A percentile compares a stretch with the other conserved stretches of the same genome.
Conservation (phyloP, 2,113 vertebrate genomes). For the Opisthocomus hoazin region DNA sequence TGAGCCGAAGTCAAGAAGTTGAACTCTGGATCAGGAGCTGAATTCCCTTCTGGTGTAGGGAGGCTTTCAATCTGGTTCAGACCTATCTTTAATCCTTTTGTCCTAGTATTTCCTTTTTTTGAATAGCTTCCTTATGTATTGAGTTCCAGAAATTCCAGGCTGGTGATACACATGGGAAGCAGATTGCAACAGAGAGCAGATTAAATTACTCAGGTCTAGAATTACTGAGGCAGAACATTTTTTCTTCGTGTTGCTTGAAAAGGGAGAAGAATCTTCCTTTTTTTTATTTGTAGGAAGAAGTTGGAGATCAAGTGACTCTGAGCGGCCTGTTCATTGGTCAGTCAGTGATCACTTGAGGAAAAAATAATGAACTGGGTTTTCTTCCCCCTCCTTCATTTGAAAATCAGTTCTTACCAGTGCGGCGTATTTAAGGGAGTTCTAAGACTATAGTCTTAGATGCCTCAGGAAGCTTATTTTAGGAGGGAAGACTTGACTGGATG, state of each 20-base stretch:
- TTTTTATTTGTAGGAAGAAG: not conserved
- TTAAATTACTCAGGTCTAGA: conserved; percentile 31
- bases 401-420: not conserved
- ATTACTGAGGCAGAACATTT: not conserved
- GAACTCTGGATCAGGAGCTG: not conserved
- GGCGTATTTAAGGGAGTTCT: not conserved
- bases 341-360: not conserved
- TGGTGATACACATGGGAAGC: conserved; percentile 25
- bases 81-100: conserved; percentile 9
- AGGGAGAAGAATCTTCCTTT: not conserved
- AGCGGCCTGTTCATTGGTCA: not conserved
- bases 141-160: conserved; percentile 52
- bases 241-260: not conserved
- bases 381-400: not conserved
- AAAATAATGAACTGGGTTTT: not conserved
- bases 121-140: conserved; percentile 49
- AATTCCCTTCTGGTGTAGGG: not conserved
- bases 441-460: conserved; percentile 20
- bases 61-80: not conserved
- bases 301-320: not conserved
- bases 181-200: conserved; percentile 37
- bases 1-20: not conserved
- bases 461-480: conserved; percentile 55
- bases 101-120: not conserved
- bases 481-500: conserved; percentile 35